Evolutionary conservation across 2,113 vertebrate species (phyloP), one percentile per base, ranked within the genome.

Genomic region (Mustela nigripes): DNA sequence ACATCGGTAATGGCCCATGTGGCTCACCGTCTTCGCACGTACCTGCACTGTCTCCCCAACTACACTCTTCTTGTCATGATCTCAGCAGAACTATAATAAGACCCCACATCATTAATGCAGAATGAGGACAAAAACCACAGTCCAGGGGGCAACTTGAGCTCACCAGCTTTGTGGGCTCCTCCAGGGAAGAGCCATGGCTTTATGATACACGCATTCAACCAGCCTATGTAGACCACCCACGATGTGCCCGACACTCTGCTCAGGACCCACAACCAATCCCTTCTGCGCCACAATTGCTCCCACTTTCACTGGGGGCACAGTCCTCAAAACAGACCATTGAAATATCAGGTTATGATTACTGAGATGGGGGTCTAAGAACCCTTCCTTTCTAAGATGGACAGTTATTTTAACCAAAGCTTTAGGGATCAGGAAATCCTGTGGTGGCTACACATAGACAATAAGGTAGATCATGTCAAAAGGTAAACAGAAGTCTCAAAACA

Each of bases 341-440:
- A 91, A 84, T n/a, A 39, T 5, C 56, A 76, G 26, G 39, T 26
- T 62, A 7, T 53, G 9, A 63, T 45, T 22, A 36, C 36, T 36
- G 36, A 89, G 42, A 79, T 39, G 33, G 22, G 92, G 36, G 12
- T 67, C 31, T 65, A 67, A 83, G 15, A 94, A 85, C 28, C 2
- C 31, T 48, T 73, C 16, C 67, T 18, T n/a, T 50, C 48, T n/a
- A 78, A 91, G 60, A 39, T n/a, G 42, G 14, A 50, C 18, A 50
- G 58, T 86, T 71, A 78, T 86, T 58, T 87, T 85, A 79, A 62
- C 53, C 92, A 78, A 91, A 45, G 60, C 31, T 65, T 82, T 53
- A 92, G 22, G 5, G 16, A 79, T 24, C 73, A 92, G 53, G 83
- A 94, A 79, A n/a, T 42, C 56, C 63, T 67, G 48, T 67, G 31